phyloP scores from a whole-genome alignment of 2,888 invertebrate genomes.

The Lampropteryx suffumata region DNA sequence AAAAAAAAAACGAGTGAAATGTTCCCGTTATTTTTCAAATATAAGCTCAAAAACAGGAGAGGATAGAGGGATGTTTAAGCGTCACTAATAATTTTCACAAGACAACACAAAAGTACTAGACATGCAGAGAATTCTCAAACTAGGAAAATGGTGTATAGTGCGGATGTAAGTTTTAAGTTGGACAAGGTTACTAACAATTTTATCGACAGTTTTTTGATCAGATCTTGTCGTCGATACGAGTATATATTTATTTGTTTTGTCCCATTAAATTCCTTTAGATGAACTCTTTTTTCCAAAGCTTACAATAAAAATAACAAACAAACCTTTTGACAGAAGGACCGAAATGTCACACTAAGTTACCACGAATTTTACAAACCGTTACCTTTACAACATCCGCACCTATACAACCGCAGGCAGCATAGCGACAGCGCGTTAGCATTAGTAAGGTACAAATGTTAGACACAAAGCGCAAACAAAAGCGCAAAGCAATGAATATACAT shows the following conservation, averaged over 20 bases:
- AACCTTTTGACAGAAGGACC: no score
- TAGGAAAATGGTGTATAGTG: constrained; percentile 47
- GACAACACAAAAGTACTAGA: constrained; percentile 22
- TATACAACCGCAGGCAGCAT: constrained; percentile 55
- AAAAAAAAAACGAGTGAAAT: no score
- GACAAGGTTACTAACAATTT: no score
- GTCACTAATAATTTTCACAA: background rate
- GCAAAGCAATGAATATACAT: constrained; percentile 79
- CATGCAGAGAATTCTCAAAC: constrained; percentile 44
- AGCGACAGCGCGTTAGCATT: constrained; percentile 61
- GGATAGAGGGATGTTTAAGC: background rate
- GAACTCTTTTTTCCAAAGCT: no score
- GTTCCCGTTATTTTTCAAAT: background rate
- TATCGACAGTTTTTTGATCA: no score
- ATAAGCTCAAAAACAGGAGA: background rate
- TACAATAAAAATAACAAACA: no score
- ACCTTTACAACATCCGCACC: constrained; percentile 44
- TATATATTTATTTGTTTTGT: no score
- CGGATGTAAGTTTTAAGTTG: constrained; percentile 37
- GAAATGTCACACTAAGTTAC: no score
- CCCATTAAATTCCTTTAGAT: no score
- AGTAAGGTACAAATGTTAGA: constrained; percentile 62
- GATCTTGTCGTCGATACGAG: no score
- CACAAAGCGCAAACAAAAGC: constrained; percentile 72
- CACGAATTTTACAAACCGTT: no score